Evolutionary conservation across 2,797 vertebrate species (phyloP).

Genomic region (Helicolenus hilgendorfi): DNA sequence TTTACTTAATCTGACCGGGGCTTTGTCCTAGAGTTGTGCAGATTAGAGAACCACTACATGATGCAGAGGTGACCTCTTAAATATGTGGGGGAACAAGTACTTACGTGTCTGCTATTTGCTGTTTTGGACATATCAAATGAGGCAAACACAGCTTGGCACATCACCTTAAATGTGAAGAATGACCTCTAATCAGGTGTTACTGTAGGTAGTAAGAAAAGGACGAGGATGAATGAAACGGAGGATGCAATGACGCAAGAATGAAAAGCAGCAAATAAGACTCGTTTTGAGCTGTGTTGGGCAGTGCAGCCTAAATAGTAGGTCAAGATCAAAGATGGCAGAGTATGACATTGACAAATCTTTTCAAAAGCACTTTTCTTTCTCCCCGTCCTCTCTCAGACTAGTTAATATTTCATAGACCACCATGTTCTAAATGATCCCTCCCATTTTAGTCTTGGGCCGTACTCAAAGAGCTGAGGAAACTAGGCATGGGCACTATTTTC

Average conservation of each 20-base stretch:
- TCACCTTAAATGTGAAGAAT: not conserved
- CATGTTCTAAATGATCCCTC: slow-evolving; percentile 59
- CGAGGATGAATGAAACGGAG: not conserved
- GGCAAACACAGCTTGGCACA: not conserved
- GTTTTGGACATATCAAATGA: not conserved
- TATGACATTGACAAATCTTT: slow-evolving; percentile 38
- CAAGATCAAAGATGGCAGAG: slow-evolving; percentile 40
- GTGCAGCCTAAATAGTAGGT: slow-evolving; percentile 13
- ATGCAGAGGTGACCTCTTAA: slow-evolving; percentile 59
- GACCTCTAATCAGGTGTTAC: not conserved
- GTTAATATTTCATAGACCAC: slow-evolving; percentile 79
- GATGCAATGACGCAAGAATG: not conserved
- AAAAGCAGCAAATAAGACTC: not conserved
- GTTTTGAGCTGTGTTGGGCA: not conserved
- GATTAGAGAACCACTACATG: slow-evolving; percentile 61
- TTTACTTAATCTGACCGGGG: slow-evolving; percentile 70
- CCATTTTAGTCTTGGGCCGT: slow-evolving; percentile 47
- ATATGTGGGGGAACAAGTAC: not conserved
- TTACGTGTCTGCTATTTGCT: not conserved
- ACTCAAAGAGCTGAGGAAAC: not conserved
- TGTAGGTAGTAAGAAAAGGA: not conserved
- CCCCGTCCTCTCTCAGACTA: slow-evolving; percentile 6
- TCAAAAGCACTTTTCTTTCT: slow-evolving; percentile 21
- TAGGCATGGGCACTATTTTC: not conserved
- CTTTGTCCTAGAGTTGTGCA: slow-evolving; percentile 68